Evolutionary conservation across 2,113 vertebrate species (phyloP).

Genomic region (Stigmatopora nigra): DNA sequence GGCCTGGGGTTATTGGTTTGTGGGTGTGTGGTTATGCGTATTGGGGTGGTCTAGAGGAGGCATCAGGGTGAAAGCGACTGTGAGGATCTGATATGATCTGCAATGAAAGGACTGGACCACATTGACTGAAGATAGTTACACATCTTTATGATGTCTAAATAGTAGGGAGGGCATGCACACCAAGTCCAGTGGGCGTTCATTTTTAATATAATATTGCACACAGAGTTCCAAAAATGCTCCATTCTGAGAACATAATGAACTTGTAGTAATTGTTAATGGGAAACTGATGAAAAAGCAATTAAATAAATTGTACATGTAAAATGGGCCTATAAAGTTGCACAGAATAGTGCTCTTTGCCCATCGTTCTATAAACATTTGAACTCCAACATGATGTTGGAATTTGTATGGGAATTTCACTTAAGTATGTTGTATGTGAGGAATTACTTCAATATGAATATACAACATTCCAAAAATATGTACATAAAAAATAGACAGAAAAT

Average conservation of each 20-base stretch:
- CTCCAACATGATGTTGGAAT: neutral
- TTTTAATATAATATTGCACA: neutral
- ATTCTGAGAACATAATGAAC: neutral
- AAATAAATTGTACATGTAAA: neutral
- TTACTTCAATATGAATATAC: neutral
- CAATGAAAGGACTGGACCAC: neutral
- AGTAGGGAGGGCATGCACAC: neutral
- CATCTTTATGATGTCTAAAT: neutral
- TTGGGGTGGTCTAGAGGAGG: slow-evolving; percentile 15
- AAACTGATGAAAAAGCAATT: neutral
- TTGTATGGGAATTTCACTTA: neutral
- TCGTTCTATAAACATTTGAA: neutral
- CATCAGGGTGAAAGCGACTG: neutral
- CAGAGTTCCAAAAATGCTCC: neutral
- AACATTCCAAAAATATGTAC: slow-evolving; percentile 3
- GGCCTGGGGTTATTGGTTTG: slow-evolving; percentile 72
- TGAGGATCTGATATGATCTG: neutral
- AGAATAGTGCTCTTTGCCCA: neutral
- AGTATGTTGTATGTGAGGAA: neutral
- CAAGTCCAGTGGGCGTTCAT: neutral
- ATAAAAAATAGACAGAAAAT: slow-evolving; percentile 12
- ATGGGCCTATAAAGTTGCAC: neutral
- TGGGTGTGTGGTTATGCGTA: slow-evolving; percentile 41
- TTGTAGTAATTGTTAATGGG: too few species aligned
- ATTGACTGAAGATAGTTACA: neutral